A percentile compares a stretch with the other conserved stretches of the same genome.
Conservation (phyloP, 2,888 invertebrate genomes). For the Drosophila trichaetosa region DNA sequence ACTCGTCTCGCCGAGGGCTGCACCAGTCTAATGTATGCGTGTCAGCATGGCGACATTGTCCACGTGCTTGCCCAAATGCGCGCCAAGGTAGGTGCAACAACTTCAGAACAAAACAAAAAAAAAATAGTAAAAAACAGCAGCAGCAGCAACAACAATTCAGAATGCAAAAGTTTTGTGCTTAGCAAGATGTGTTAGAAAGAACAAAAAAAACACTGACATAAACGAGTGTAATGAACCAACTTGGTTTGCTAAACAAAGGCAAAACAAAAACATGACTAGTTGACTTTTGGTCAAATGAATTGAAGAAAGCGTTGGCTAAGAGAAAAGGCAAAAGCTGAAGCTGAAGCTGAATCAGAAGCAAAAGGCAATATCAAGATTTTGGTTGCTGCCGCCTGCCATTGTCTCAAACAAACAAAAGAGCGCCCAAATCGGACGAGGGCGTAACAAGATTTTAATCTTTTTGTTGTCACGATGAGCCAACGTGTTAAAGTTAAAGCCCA, state of each 20-base stretch:
- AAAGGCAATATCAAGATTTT: conserved; percentile 42
- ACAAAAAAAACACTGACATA: conserved; percentile 4
- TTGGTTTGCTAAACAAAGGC: not conserved
- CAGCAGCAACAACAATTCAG: not conserved
- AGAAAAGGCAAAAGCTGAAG: not conserved
- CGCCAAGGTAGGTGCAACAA: conserved; percentile 88
- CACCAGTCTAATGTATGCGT: conserved; percentile 95
- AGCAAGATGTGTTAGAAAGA: conserved; percentile 42
- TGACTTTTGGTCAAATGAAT: conserved; percentile 33
- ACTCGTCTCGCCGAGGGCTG: conserved; percentile 88
- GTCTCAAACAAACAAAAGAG: conserved; percentile 45
- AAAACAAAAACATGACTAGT: conserved; percentile 44
- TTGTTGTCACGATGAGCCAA: conserved; percentile 70
- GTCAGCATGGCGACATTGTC: conserved; percentile 93
- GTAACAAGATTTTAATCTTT: conserved; percentile 75
- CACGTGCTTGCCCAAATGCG: conserved; percentile 91
- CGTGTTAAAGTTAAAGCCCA: conserved; percentile 66
- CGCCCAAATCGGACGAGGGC: conserved; percentile 68
- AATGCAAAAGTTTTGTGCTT: conserved; percentile 27
- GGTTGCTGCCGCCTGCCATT: conserved; percentile 28
- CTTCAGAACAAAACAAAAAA: not conserved
- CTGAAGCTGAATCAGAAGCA: not conserved
- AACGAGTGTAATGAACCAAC: conserved; percentile 36
- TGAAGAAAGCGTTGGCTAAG: conserved; percentile 10
- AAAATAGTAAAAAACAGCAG: not conserved